A percentile compares a stretch with the other conserved stretches of the same genome.
Evolutionary conservation across 2,888 invertebrate species (phyloP).

Genomic region (Junonia oenone): DNA sequence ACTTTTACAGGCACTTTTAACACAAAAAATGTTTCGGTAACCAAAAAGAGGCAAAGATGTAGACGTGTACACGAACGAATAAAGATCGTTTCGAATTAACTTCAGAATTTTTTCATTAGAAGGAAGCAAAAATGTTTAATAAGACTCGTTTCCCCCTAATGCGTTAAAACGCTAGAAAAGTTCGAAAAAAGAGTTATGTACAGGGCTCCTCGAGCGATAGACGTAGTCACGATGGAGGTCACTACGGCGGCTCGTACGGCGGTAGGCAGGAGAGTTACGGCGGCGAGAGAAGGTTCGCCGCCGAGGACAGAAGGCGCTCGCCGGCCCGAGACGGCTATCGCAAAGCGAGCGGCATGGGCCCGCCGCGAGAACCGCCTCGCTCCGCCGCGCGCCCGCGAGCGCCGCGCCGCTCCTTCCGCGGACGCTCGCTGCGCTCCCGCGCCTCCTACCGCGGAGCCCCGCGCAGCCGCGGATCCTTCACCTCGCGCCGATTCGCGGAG

Average conservation of each 20-base stretch:
- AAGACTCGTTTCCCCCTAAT: background rate
- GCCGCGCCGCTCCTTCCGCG: constrained; percentile 76
- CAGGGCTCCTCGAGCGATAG: constrained; percentile 77
- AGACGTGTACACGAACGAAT: background rate
- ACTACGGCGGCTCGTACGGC: constrained; percentile 76
- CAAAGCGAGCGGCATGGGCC: constrained; percentile 71
- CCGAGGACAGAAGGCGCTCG: constrained; percentile 78
- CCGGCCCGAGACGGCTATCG: constrained; percentile 71
- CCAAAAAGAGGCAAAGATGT: background rate
- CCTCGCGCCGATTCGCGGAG: constrained; percentile 60
- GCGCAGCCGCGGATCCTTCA: constrained; percentile 72
- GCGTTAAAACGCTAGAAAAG: constrained; percentile 41
- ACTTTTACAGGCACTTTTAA: background rate
- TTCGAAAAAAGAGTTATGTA: constrained; percentile 70
- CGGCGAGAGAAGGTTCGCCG: constrained; percentile 70
- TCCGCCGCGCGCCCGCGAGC: constrained; percentile 65
- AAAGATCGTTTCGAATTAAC: background rate
- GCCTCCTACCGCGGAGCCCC: constrained; percentile 76
- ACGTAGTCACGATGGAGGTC: constrained; percentile 79
- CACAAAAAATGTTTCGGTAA: background rate
- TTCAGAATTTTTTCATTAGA: constrained; percentile 2
- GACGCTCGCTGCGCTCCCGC: constrained; percentile 75
- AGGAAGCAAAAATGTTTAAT: background rate
- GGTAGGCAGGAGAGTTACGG: constrained; percentile 79
- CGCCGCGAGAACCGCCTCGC: constrained; percentile 64